Conservation (phyloP, 2,888 invertebrate genomes). For the Lasius platythorax region DNA sequence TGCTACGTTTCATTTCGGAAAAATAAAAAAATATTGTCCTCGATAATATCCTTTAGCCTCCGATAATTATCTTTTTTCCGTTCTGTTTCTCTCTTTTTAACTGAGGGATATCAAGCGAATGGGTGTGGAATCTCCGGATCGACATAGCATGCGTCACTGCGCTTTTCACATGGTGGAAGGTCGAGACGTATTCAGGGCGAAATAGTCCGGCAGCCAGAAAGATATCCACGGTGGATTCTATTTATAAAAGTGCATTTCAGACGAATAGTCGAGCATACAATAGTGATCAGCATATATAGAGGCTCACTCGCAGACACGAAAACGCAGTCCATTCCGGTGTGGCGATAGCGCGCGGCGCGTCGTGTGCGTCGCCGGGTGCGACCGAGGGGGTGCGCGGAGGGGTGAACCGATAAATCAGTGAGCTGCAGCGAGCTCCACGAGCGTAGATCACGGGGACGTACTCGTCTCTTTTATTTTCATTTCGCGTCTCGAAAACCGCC, state of each 20-base stretch:
- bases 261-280: constrained; percentile 71
- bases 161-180: constrained; percentile 50
- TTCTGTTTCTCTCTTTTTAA: not conserved
- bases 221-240: constrained; percentile 64
- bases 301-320: constrained; percentile 44
- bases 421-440: constrained; percentile 63
- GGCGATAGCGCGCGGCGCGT: constrained; percentile 42
- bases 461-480: constrained; percentile 74
- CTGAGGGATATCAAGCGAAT: not conserved
- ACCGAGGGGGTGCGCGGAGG: constrained; percentile 50
- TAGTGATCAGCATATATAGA: constrained; percentile 68
- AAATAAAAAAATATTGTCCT: not conserved
- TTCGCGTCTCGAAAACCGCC: constrained; percentile 76
- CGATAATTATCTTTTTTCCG: not conserved
- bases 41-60: not conserved
- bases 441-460: constrained; percentile 77
- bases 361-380: constrained; percentile 20
- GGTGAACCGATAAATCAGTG: constrained; percentile 76
- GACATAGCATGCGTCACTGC: constrained; percentile 36
- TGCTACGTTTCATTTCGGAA: not conserved
- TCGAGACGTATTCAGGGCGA: constrained; percentile 50
- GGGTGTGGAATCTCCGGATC: constrained; percentile 13
- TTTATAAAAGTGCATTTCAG: constrained; percentile 78
- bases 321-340: constrained; percentile 51
- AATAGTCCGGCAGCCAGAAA: constrained; percentile 36